Percentiles rank a stretch among this genome's conserved stretches.
These are phyloP conservation scores for Trissonchulus latispiculum DNA, from an alignment of 2,888 invertebrate species.

Conservation along the genomic window DNA sequence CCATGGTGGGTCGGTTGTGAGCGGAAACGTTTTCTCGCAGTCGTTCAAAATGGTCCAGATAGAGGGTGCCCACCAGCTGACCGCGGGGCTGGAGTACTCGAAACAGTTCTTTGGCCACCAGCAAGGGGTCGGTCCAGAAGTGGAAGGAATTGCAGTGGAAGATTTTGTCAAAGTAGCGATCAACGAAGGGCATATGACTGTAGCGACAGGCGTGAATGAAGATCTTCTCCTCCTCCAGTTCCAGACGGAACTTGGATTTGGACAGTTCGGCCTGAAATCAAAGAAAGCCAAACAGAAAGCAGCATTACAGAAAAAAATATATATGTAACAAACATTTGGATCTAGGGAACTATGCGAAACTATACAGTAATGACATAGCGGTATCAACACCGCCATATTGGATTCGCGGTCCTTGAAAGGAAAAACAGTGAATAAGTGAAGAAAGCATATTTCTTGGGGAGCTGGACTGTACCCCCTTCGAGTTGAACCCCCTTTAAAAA, in stretches of 20 bases:
- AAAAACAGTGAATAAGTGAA: no score
- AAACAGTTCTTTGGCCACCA: slow-evolving; percentile 32
- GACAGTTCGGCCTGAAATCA: slow-evolving; percentile 30
- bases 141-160: slow-evolving; percentile 42
- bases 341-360: no score
- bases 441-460: no score
- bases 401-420: no score
- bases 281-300: no score
- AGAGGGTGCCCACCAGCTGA: slow-evolving; percentile 34
- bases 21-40: slow-evolving; percentile 27
- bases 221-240: slow-evolving; percentile 31
- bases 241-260: slow-evolving; percentile 22
- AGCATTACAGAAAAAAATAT: no score
- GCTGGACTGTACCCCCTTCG: no score
- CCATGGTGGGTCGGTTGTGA: slow-evolving; percentile 29
- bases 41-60: slow-evolving; percentile 26
- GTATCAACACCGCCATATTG: no score
- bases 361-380: no score
- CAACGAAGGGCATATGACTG: slow-evolving; percentile 33
- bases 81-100: slow-evolving; percentile 39
- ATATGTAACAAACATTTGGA: background rate
- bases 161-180: slow-evolving; percentile 35
- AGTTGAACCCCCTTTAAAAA: no score
- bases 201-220: slow-evolving; percentile 26
- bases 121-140: slow-evolving; percentile 38